A percentile compares a stretch with the other conserved stretches of the same genome.
phyloP scores from a whole-genome alignment of 2,888 invertebrate genomes.

The Elysia crispata region DNA sequence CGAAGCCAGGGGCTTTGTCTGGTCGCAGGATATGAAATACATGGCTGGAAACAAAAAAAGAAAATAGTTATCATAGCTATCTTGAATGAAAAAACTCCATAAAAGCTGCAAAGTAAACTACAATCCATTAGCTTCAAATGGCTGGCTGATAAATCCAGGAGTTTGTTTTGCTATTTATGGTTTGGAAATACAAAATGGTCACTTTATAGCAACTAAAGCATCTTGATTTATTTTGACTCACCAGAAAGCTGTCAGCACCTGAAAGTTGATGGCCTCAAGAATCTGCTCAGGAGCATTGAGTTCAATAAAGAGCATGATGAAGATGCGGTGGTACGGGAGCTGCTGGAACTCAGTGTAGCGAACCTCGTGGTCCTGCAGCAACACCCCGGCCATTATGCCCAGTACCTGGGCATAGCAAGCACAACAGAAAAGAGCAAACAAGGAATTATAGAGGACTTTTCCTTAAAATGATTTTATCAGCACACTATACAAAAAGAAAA shows the following conservation, averaged over 20 bases:
- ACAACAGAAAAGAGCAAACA: no score
- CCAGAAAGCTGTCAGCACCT: constrained; percentile 94
- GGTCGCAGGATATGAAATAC: constrained; percentile 95
- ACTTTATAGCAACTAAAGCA: no score
- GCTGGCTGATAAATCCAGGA: neutral
- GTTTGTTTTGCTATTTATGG: neutral
- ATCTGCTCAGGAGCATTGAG: constrained; percentile 91
- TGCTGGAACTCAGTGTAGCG: constrained; percentile 95
- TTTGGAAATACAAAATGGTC: no score
- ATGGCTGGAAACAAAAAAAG: constrained; percentile 80
- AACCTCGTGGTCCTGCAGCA: constrained; percentile 96
- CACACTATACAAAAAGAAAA: neutral
- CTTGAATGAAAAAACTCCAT: neutral
- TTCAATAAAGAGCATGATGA: constrained; percentile 97
- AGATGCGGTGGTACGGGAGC: constrained; percentile 96
- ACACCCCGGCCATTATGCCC: constrained; percentile 95
- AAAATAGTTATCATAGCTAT: neutral
- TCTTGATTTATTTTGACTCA: constrained; percentile 57
- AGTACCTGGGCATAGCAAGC: constrained; percentile 81
- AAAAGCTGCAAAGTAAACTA: no score
- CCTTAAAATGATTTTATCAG: neutral
- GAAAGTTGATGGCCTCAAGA: constrained; percentile 93
- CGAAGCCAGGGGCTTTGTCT: constrained; percentile 95
- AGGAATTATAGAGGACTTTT: neutral
- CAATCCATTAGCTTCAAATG: neutral